These are phyloP conservation scores for Thermophis baileyi DNA, from an alignment of 2,113 vertebrate species.

Conservation along the genomic window DNA sequence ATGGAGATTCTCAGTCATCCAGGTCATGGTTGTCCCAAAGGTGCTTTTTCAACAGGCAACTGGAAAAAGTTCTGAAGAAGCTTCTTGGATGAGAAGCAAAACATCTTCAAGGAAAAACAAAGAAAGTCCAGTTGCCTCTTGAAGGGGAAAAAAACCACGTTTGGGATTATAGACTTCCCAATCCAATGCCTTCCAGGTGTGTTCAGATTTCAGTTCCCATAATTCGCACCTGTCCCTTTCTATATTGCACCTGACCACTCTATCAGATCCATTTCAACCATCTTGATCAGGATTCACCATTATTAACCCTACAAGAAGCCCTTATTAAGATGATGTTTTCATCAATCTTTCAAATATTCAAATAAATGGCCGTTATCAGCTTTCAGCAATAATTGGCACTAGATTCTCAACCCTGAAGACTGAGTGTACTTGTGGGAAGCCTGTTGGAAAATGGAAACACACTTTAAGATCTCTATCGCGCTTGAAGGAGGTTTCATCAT, in stretches of 20 bases:
- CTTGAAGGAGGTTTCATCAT: slow-evolving; percentile 58
- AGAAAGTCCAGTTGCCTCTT: not conserved
- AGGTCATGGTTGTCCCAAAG: no score
- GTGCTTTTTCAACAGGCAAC: no score
- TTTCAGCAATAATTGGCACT: slow-evolving; percentile 18
- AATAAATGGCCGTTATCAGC: not conserved
- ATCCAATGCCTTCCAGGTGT: not conserved
- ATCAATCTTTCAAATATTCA: not conserved
- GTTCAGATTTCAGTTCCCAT: not conserved
- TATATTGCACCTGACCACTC: not conserved
- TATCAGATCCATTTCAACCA: not conserved
- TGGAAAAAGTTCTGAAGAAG: no score
- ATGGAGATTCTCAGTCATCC: no score
- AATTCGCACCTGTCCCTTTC: not conserved
- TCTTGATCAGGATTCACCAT: not conserved
- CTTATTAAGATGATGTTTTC: not conserved
- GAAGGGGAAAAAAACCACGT: not conserved
- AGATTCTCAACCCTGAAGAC: slow-evolving; percentile 33
- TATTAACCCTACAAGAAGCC: not conserved
- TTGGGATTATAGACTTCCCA: not conserved
- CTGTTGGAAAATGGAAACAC: slow-evolving; percentile 46
- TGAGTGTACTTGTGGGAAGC: slow-evolving; percentile 39
- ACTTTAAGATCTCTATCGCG: slow-evolving; percentile 44
- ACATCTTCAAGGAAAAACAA: no score
- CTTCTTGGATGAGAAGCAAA: not conserved